Conservation (phyloP, 2,797 vertebrate genomes). For the Chanos chanos region DNA sequence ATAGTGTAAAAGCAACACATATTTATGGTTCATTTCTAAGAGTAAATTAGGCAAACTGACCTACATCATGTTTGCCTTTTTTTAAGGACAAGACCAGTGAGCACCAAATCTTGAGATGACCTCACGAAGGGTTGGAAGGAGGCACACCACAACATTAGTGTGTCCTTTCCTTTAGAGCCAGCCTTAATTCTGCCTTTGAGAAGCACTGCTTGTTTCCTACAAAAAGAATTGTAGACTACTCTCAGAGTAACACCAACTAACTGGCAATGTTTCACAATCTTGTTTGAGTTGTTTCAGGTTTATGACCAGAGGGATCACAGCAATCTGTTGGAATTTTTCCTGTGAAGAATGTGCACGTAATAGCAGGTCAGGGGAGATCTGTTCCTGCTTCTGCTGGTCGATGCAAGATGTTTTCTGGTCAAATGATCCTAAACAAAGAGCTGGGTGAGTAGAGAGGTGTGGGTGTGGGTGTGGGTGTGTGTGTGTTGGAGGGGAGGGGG, state of each 20-base stretch:
- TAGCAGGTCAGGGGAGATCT: conserved; percentile 40
- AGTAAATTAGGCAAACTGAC: too few species aligned
- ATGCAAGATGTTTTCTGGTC: conserved; percentile 65
- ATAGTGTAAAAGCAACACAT: too few species aligned
- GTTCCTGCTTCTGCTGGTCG: conserved; percentile 38
- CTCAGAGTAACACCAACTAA: conserved; percentile 17
- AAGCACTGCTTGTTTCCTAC: too few species aligned
- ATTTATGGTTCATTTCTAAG: too few species aligned
- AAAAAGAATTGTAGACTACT: too few species aligned
- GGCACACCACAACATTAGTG: too few species aligned
- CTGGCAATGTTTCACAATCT: conserved; percentile 5
- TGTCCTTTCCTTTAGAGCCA: too few species aligned
- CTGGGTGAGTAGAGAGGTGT: conserved; percentile 51
- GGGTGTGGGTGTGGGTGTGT: conserved; percentile 13
- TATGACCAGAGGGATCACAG: conserved; percentile 30
- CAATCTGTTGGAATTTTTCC: conserved; percentile 22
- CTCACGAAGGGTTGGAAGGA: too few species aligned
- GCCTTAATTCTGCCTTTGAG: too few species aligned
- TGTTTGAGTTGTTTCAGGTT: conserved; percentile 14
- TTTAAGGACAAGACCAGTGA: too few species aligned
- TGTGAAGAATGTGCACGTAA: conserved; percentile 20
- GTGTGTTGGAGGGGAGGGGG: conserved; percentile 10
- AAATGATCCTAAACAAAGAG: conserved; percentile 70
- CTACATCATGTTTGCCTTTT: too few species aligned
- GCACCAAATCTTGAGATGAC: too few species aligned